Base-by-base conservation (phyloP, 1,140 invertebrate genomes). In the Pseudomyrmex gracilis region DNA sequence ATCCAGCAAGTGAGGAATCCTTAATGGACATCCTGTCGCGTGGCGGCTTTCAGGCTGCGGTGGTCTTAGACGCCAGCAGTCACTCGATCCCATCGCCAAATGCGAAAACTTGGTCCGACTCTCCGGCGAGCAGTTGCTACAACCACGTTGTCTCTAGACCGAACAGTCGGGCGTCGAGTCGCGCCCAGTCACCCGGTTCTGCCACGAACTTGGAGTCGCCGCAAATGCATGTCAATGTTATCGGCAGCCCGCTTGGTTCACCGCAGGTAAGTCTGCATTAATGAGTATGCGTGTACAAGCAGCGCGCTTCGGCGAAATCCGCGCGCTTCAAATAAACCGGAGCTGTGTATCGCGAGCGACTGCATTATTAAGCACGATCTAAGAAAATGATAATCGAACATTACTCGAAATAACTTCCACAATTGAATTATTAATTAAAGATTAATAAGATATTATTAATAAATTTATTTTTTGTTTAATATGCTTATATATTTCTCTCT, bases 81-180 rank as follows among this genome's bases (percentile, higher is more conserved):
- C 82, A 71, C 13, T 74, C 85, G 0, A 64, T 83, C 15, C 53
- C 58, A 10, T 91, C 88, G 15, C 76, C 84, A 9, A 57, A 70
- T 2, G 67, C 77, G 34, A 85, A 80, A 67, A 80, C 78, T 64
- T 90, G 89, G 85, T 85, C 86, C 2, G 88, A 92, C 71, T 92
- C 87, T n/a, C 88, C 84, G 9, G 63, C 73, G 0, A 88, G 84
- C 9, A 80, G 88, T 34, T 34, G 7, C 74, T 84, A 82, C 58
- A 89, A 90, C 51, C 55, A 74, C 12, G 15, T 78, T 1, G 58
- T 73, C 7, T 91, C 88, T 8, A 73, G 89, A 51, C 85, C 89
- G 0, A 88, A 89, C 20, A 92, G 87, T 58, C 83, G 77, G 3
- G 67, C 84, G 7, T 92, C 89, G 2, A 92, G 87, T 73, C 73